These are phyloP conservation scores for Pocillopora damicornis DNA, from an alignment of 64 coral and sea anemone species.

Conservation along the genomic window DNA sequence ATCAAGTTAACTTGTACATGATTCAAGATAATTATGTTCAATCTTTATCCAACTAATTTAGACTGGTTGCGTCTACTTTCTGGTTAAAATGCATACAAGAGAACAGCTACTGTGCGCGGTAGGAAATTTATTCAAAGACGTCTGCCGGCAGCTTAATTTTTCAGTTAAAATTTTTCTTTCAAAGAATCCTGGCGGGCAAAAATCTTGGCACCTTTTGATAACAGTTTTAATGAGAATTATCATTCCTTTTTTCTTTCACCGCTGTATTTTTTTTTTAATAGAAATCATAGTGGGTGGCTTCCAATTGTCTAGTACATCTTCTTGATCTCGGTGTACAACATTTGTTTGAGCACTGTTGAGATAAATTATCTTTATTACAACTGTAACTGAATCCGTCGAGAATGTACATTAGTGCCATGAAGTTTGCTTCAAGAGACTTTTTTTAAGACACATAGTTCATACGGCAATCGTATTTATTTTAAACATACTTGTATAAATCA, in stretches of 20 bases:
- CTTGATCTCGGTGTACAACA: not conserved
- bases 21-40: too few species aligned
- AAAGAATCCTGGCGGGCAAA: not conserved
- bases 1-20: too few species aligned
- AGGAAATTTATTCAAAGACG: slow-evolving; percentile 14
- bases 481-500: too few species aligned
- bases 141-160: not conserved
- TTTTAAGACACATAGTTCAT: not conserved
- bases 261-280: slow-evolving; percentile 11
- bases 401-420: not conserved
- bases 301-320: not conserved
- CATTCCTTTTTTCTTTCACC: not conserved
- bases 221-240: not conserved
- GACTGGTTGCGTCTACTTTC: too few species aligned
- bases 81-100: not conserved
- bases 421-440: not conserved
- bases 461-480: not conserved
- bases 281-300: not conserved
- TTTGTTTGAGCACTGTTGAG: not conserved
- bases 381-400: too few species aligned
- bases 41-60: too few species aligned
- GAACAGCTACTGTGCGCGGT: not conserved
- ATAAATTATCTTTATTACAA: not conserved
- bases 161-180: not conserved
- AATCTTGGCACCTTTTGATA: slow-evolving; percentile 3